These are phyloP conservation scores for Thomomys bottae DNA, from an alignment of 2,113 vertebrate genomes.

Conservation along the genomic window DNA sequence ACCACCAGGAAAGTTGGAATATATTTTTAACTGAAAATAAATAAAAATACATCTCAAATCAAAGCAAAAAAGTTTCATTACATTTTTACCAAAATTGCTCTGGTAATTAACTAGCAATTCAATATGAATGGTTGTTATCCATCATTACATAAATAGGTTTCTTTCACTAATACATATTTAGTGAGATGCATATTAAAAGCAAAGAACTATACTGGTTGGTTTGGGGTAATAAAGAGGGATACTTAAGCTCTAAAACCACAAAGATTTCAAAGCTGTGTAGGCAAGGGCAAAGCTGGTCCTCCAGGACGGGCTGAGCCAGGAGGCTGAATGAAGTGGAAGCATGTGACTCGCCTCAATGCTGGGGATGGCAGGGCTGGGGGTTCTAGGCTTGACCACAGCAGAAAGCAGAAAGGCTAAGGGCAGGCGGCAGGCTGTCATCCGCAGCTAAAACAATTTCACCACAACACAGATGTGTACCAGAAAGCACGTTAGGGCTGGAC, in stretches of 20 bases:
- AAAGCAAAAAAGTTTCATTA: no score
- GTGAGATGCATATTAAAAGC: constrained; percentile 1
- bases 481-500: background rate
- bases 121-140: background rate
- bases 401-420: background rate
- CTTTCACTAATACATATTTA: background rate
- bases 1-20: constrained; percentile 5
- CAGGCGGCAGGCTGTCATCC: background rate
- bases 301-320: background rate
- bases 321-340: background rate
- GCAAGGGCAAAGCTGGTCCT: background rate
- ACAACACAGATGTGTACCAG: no score
- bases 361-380: rapidly evolving
- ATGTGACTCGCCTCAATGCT: background rate
- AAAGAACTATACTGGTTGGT: background rate
- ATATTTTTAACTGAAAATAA: constrained; percentile 25
- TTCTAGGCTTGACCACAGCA: background rate
- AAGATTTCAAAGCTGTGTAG: rapidly evolving
- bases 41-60: constrained; percentile 11
- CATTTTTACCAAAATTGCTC: background rate
- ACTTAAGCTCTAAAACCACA: background rate
- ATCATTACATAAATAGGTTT: background rate
- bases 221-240: background rate
- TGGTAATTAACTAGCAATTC: background rate
- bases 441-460: background rate